Base-by-base conservation (phyloP, 2,888 invertebrate genomes). In the Andrena trimmerana region DNA sequence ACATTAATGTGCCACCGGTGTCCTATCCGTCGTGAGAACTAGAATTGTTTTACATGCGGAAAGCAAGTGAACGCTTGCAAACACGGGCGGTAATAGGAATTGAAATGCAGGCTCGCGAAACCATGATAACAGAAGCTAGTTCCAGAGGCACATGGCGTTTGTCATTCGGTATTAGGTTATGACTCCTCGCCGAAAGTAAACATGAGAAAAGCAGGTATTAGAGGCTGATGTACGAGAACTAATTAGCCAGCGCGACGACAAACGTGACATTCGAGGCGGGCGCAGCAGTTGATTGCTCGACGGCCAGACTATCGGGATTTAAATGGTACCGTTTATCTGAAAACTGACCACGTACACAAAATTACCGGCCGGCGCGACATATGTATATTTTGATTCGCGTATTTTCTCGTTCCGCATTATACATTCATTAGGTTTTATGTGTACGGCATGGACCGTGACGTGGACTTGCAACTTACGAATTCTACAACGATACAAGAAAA, bases 291-390 rank as follows among this genome's bases (percentile, higher is more conserved):
- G 4, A 67, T 24, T 71, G 33, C 62, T n/a, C 20, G 36, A 33
- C 3, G 48, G 10, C 4, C 5, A 60, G 2, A 42, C 16, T 29
- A 54, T 7, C n/a, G n/a, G 8, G 10, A 65, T 27, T 16, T 27
- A 52, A 20, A 70, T 27, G 10, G 13, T 42, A 50, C 8, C 4
- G 52, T 69, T 20, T 72, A 60, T 52, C 8, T 27, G 36, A 54
- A 48, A 78, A 83, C 69, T 88, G 91, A 89, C 91, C 92, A 92
- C 92, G 92, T 92, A 91, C 85, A 91, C 91, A 91, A 90, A 88
- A 89, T 90, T 81, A 92, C 91, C 91, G 91, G 92, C 91, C 92
- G 91, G 92, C 86, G 81, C 86, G 81, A 86, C 81, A 88, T 82
- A 81, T 83, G 78, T 71, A 67, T 69, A 83, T 57, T 68, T 81